Percentiles rank a stretch among this genome's conserved stretches.
phyloP scores from a whole-genome alignment of 2,797 vertebrate species.

The Liasis olivaceus region DNA sequence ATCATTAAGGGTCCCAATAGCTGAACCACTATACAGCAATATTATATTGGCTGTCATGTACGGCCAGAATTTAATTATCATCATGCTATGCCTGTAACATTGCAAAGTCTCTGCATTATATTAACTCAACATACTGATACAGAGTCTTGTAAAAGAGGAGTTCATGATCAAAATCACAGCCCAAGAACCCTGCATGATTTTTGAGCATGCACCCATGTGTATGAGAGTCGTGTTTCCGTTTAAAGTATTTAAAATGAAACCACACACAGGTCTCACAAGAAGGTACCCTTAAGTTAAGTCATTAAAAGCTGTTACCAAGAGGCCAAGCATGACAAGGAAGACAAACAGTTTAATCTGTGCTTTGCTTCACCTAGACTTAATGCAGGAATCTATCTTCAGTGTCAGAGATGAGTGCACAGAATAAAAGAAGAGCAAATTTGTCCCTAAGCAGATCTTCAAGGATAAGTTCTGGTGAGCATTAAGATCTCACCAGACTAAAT shows the following conservation, averaged over 20 bases:
- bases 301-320: not conserved
- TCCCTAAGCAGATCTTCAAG: not conserved
- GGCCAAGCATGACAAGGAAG: not conserved
- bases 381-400: not conserved
- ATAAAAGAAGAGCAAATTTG: not conserved
- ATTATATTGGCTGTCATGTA: not conserved
- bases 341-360: not conserved
- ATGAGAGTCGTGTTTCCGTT: not conserved
- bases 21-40: not conserved
- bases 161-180: not conserved
- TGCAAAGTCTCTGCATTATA: not conserved
- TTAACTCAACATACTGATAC: not conserved
- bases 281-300: not conserved
- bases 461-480: not conserved
- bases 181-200: not conserved
- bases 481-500: not conserved
- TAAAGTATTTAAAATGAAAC: not conserved
- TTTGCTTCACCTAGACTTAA: slow-evolving; percentile 26
- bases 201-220: not conserved
- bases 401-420: not conserved
- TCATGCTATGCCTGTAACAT: not conserved
- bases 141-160: not conserved
- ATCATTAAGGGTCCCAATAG: not conserved
- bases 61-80: not conserved
- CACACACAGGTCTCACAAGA: not conserved